Conservation (phyloP, 2,113 vertebrate species). For the Polypterus senegalus region DNA sequence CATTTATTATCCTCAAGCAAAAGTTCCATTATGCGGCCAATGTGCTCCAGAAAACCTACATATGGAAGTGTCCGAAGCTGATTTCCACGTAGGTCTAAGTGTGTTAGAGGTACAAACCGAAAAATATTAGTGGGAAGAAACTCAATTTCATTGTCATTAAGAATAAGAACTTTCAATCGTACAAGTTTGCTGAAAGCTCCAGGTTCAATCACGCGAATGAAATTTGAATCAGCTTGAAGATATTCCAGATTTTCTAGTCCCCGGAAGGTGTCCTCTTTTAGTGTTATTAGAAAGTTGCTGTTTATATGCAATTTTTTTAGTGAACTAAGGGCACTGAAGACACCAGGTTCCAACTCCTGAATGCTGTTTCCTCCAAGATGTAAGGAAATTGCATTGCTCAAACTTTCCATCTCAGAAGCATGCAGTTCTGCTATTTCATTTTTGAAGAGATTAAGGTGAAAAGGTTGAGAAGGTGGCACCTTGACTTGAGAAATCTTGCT, state of each 20-base stretch:
- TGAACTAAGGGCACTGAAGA: constrained; percentile 73
- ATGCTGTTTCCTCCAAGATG: constrained; percentile 93
- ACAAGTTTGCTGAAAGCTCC: constrained; percentile 94
- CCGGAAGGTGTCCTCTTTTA: constrained; percentile 87
- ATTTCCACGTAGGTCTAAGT: constrained; percentile 91
- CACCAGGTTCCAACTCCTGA: constrained; percentile 81
- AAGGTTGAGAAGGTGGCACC: constrained; percentile 69
- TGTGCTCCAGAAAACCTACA: constrained; percentile 92
- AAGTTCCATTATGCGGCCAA: constrained; percentile 87
- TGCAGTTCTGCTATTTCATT: constrained; percentile 72
- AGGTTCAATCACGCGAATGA: constrained; percentile 84
- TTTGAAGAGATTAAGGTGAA: constrained; percentile 84
- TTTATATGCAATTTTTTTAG: constrained; percentile 94
- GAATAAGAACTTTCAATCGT: constrained; percentile 90
- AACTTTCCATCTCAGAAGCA: constrained; percentile 69
- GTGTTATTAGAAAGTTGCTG: constrained; percentile 86
- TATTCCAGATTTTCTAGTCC: constrained; percentile 91
- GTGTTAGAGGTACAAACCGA: constrained; percentile 89
- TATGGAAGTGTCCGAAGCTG: constrained; percentile 83
- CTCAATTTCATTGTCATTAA: constrained; percentile 90
- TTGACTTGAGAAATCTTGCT: constrained; percentile 74
- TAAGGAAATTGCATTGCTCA: constrained; percentile 72
- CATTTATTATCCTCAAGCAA: constrained; percentile 88
- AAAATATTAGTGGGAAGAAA: constrained; percentile 88
- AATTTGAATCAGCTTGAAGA: constrained; percentile 94